Evolutionary conservation across 2,797 vertebrate genomes (phyloP).

Genomic region (Gobio occitaniae): DNA sequence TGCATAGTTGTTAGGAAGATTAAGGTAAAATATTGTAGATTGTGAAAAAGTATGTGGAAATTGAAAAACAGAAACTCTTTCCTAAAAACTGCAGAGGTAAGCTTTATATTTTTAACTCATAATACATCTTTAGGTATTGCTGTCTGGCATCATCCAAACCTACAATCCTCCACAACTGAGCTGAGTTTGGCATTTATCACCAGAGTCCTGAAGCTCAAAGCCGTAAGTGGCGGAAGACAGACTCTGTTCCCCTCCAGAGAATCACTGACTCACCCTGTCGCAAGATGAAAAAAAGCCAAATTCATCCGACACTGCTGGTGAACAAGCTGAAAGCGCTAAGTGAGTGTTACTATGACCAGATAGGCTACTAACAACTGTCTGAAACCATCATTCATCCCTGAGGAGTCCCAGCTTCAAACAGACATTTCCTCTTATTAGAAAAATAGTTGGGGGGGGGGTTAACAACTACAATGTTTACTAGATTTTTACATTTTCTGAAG

Average conservation of each 20-base stretch:
- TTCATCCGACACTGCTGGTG: slow-evolving; percentile 13
- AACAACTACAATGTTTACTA: not conserved
- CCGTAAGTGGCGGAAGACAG: slow-evolving; percentile 31
- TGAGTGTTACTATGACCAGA: slow-evolving; percentile 14
- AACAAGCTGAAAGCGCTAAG: slow-evolving; percentile 30
- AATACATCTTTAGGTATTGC: not conserved
- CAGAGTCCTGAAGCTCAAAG: slow-evolving; percentile 29
- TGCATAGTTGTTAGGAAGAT: not conserved
- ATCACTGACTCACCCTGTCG: slow-evolving; percentile 35
- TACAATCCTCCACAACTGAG: slow-evolving; percentile 38
- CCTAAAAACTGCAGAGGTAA: not conserved
- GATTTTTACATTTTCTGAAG: not conserved
- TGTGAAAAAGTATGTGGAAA: not conserved
- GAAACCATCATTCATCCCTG: slow-evolving; percentile 2
- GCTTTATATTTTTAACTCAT: not conserved
- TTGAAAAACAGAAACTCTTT: not conserved
- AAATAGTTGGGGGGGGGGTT: not conserved
- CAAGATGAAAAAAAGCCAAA: slow-evolving; percentile 36
- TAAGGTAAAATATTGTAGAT: not conserved
- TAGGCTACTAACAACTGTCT: not conserved
- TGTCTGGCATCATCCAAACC: slow-evolving; percentile 27
- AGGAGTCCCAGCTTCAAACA: not conserved
- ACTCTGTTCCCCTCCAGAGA: slow-evolving; percentile 28
- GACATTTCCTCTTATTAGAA: not conserved
- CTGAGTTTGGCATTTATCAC: slow-evolving; percentile 47